Evolutionary conservation across 2,888 invertebrate genomes (phyloP).

Genomic region (Abrostola tripartita): DNA sequence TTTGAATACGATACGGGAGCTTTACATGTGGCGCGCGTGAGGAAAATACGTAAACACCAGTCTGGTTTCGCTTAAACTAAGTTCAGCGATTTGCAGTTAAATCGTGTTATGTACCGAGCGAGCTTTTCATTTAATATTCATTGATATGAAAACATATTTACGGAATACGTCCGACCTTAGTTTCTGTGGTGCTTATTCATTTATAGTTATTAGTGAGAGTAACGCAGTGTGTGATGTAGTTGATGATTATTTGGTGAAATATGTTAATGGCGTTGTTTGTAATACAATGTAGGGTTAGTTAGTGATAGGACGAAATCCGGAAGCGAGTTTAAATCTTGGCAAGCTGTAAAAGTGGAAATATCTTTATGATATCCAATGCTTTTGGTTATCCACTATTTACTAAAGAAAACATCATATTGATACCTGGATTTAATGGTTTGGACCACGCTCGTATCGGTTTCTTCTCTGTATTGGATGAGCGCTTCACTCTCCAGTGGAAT

Average conservation of each 20-base stretch:
- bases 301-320: too few relatives aligned
- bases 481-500: too few relatives aligned
- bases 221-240: background rate
- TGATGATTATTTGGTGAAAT: background rate
- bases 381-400: too few relatives aligned
- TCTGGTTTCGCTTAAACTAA: conserved; percentile 21
- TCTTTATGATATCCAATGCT: too few relatives aligned
- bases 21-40: conserved; percentile 41
- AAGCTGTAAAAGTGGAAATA: too few relatives aligned
- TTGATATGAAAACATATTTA: conserved; percentile 17
- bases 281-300: too few relatives aligned
- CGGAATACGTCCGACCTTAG: background rate
- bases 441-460: too few relatives aligned
- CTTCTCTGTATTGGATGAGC: too few relatives aligned
- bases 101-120: conserved; percentile 10
- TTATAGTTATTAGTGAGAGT: background rate
- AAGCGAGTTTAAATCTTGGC: too few relatives aligned
- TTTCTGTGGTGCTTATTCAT: conserved; percentile 9
- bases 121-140: conserved; percentile 30
- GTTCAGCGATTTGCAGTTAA: conserved; percentile 20
- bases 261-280: background rate
- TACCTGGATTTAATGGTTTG: too few relatives aligned
- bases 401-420: too few relatives aligned
- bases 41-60: conserved; percentile 44
- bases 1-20: conserved; percentile 44